These are phyloP conservation scores for Pandemis cinnamomeana DNA, from an alignment of 2,888 invertebrate species.

Conservation along the genomic window DNA sequence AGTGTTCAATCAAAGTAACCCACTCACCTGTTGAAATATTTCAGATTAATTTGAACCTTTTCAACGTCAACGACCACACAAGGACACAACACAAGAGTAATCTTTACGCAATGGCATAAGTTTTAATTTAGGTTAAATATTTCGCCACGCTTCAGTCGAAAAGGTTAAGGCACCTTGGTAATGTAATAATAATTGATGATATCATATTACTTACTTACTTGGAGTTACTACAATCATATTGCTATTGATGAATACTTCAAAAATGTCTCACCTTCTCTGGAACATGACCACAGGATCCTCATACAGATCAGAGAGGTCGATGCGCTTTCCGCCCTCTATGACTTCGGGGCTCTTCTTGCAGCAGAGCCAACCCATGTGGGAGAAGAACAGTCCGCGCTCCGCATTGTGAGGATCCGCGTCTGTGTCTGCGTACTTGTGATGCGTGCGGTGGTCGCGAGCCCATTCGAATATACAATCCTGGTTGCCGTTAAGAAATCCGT, in stretches of 20 bases:
- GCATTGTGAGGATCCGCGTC: conserved; percentile 96
- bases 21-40: too few relatives aligned
- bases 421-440: conserved; percentile 95
- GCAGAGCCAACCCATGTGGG: conserved; percentile 97
- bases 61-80: too few relatives aligned
- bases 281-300: conserved; percentile 93
- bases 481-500: not conserved
- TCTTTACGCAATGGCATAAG: too few relatives aligned
- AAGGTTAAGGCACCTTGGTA: too few relatives aligned
- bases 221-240: not conserved
- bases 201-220: too few relatives aligned
- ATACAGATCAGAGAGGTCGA: conserved; percentile 93
- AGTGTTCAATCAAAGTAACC: too few relatives aligned
- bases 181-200: too few relatives aligned
- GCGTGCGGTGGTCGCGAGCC: conserved; percentile 90
- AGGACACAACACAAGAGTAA: too few relatives aligned
- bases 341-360: conserved; percentile 95
- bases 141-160: too few relatives aligned
- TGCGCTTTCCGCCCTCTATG: conserved; percentile 89
- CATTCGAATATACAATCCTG: conserved; percentile 88
- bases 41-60: too few relatives aligned
- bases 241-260: not conserved
- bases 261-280: conserved; percentile 89
- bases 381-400: conserved; percentile 95
- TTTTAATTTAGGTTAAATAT: too few relatives aligned